Evolutionary conservation across 1,140 invertebrate genomes (phyloP).

Genomic region (Lepeophtheirus salmonis): DNA sequence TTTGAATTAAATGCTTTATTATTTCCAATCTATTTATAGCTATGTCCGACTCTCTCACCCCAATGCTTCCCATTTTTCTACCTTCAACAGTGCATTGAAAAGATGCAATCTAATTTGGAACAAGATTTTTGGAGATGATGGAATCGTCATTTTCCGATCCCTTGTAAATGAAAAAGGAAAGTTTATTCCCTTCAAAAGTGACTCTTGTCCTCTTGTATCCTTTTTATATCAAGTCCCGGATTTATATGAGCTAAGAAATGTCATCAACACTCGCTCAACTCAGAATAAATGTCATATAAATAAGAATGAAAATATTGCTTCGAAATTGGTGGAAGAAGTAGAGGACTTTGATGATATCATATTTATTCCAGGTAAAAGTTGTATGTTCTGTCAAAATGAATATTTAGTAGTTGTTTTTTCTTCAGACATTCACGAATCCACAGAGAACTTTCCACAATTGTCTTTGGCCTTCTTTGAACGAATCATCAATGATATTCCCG

Average conservation of each 20-base stretch:
- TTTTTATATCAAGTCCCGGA: constrained; percentile 7
- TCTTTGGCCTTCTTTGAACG: neutral
- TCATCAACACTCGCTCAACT: neutral
- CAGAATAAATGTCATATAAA: constrained; percentile 12
- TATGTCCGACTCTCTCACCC: neutral
- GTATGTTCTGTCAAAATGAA: neutral
- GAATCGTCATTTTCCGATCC: neutral
- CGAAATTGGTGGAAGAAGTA: constrained; percentile 10
- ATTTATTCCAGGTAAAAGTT: constrained; percentile 3
- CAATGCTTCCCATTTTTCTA: neutral
- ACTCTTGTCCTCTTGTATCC: constrained; percentile 3
- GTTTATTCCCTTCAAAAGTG: neutral
- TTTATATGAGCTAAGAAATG: neutral
- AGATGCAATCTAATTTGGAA: constrained; percentile 5
- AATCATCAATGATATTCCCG: neutral
- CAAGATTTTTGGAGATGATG: constrained; percentile 13
- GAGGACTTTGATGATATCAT: constrained; percentile 9
- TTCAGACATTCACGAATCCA: neutral
- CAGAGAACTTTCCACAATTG: neutral
- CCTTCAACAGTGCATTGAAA: neutral
- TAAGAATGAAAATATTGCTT: constrained; percentile 5
- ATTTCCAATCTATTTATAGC: neutral
- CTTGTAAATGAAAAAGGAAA: neutral
- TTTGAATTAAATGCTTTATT: neutral
- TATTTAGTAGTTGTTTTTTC: neutral